These are phyloP conservation scores for Petrosia ficiformis DNA, from an alignment of 37 sponge, comb jelly and placozoan genomes.

Conservation along the genomic window DNA sequence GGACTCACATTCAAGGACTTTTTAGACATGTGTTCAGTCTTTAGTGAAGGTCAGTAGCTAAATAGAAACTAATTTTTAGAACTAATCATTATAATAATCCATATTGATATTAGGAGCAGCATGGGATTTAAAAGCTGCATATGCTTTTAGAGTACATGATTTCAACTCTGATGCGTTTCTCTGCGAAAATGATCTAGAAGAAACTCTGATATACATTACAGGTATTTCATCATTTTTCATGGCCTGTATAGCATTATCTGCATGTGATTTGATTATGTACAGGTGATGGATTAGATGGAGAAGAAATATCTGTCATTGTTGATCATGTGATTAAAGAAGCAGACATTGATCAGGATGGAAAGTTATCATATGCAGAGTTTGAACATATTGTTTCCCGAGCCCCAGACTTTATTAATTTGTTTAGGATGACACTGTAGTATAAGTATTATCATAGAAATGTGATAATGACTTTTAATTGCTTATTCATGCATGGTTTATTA, in stretches of 20 bases:
- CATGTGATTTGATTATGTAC: too few species aligned
- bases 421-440: constrained; percentile 53
- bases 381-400: constrained; percentile 73
- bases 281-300: constrained; percentile 12
- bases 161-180: constrained; percentile 59
- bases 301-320: constrained; percentile 28
- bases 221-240: too few species aligned
- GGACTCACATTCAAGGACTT: constrained; percentile 82
- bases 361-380: constrained; percentile 71
- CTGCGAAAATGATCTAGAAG: constrained; percentile 40
- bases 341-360: constrained; percentile 47
- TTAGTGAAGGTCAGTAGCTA: constrained; percentile 44
- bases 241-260: too few species aligned
- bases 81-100: not conserved
- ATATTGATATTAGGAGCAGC: too few species aligned
- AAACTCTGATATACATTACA: constrained; percentile 37
- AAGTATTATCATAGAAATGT: too few species aligned
- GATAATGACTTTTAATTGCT: too few species aligned
- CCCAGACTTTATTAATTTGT: constrained; percentile 70
- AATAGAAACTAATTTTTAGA: too few species aligned
- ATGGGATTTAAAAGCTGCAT: constrained; percentile 73
- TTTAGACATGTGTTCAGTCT: constrained; percentile 80
- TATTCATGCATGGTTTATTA: too few species aligned
- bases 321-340: constrained; percentile 44
- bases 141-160: constrained; percentile 84